Conservation (phyloP, 2,888 invertebrate genomes). For the Candidula unifasciata region DNA sequence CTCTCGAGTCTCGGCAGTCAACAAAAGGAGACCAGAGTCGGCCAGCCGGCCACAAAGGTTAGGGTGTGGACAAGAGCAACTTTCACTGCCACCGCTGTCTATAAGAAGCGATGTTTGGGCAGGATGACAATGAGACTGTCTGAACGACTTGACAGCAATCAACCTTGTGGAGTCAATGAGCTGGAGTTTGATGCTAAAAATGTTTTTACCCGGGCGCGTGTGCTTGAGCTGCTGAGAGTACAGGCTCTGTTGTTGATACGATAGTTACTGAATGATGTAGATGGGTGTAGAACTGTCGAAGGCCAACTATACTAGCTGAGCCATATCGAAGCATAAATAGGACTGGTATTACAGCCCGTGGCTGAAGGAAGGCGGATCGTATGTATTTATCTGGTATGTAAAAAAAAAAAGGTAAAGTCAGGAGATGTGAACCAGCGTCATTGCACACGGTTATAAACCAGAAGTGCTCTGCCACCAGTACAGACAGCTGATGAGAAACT, state of each 20-base stretch:
- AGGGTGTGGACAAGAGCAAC: constrained; percentile 15
- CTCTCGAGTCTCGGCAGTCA: constrained; percentile 16
- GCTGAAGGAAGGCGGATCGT: no score
- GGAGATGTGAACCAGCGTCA: no score
- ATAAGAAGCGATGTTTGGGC: background rate
- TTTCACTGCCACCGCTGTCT: background rate
- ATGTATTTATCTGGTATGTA: no score
- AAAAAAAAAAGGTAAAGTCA: no score
- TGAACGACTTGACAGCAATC: background rate
- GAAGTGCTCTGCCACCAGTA: no score
- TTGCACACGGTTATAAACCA: no score
- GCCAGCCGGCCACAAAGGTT: background rate
- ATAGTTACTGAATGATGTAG: background rate
- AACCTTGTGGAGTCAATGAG: background rate
- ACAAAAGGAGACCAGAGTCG: constrained; percentile 9
- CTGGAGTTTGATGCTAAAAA: background rate
- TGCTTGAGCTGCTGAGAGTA: background rate
- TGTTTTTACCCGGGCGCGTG: background rate
- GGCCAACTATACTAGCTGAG: background rate
- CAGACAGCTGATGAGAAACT: no score
- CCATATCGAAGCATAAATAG: no score
- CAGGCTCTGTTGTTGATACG: background rate
- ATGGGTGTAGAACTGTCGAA: background rate
- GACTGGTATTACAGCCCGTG: no score
- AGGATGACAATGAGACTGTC: background rate